Percentiles rank a stretch among this genome's conserved stretches.
Evolutionary conservation across 2,113 vertebrate genomes (phyloP).

Genomic region (Scatophagus argus): DNA sequence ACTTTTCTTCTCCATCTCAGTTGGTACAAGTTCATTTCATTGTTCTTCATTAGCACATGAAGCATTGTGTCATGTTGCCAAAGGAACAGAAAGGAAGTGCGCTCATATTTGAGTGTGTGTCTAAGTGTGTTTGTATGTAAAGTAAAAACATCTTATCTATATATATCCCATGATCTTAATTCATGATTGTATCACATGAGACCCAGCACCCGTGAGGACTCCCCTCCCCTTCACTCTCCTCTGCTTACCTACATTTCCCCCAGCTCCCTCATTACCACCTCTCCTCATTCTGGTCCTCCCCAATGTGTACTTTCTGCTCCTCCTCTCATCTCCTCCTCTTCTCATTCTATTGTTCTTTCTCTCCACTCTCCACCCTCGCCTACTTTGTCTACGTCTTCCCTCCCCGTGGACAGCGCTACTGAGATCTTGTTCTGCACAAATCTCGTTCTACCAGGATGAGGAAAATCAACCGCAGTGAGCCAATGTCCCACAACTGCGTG

Average conservation of each 20-base stretch:
- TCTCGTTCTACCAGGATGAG: conserved; percentile 25
- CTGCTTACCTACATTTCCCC: neutral
- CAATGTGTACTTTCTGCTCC: conserved; percentile 22
- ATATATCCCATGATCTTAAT: conserved; percentile 49
- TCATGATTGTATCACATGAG: conserved; percentile 40
- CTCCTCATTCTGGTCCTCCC: conserved; percentile 12
- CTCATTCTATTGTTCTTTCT: conserved; percentile 28
- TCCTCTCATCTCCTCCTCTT: conserved; percentile 27
- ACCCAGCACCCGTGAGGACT: conserved; percentile 16
- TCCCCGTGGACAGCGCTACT: conserved; percentile 10
- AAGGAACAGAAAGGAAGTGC: conserved; percentile 1
- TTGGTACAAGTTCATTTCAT: conserved; percentile 22
- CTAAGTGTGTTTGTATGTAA: conserved; percentile 37
- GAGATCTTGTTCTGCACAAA: conserved; percentile 33
- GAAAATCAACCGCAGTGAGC: conserved; percentile 21
- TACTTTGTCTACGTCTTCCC: conserved; percentile 32
- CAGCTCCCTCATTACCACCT: conserved; percentile 27
- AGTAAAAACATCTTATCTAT: conserved; percentile 12
- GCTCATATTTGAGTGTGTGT: conserved; percentile 11
- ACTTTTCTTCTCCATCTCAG: conserved; percentile 13
- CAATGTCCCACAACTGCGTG: neutral
- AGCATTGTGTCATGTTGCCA: conserved; percentile 26
- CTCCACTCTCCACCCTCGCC: neutral
- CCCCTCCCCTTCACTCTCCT: neutral
- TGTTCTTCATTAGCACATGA: conserved; percentile 20